Evolutionary conservation across 53 echinoderm and acorn worm species (phyloP).

Genomic region (Temnopleurus reevesii): DNA sequence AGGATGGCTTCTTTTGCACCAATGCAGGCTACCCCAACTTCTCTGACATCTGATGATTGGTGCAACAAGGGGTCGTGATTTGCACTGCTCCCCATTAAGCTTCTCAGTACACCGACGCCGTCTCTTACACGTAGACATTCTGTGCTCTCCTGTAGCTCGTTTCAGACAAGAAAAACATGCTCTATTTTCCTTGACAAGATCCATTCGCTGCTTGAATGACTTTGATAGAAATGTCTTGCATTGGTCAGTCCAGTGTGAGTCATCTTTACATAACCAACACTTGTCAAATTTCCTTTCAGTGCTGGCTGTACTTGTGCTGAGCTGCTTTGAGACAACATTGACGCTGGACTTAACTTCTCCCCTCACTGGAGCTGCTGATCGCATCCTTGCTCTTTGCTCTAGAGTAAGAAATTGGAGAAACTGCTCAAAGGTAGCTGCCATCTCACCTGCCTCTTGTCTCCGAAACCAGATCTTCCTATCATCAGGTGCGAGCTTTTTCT

Average conservation of each 20-base stretch:
- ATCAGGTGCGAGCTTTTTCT: constrained; percentile 33
- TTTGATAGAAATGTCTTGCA: constrained; percentile 54
- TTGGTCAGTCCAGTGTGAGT: constrained; percentile 73
- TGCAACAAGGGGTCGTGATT: constrained; percentile 59
- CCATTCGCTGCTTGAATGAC: constrained; percentile 44
- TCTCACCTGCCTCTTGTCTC: not conserved
- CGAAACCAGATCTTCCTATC: constrained; percentile 58
- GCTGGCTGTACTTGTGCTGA: not conserved
- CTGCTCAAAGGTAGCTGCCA: not conserved
- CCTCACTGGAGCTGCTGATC: constrained; percentile 67
- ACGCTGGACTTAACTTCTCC: not conserved
- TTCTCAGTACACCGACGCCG: constrained; percentile 67
- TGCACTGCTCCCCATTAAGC: constrained; percentile 38
- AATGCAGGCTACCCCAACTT: constrained; percentile 37
- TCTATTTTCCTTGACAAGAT: constrained; percentile 60
- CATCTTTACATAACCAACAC: constrained; percentile 70
- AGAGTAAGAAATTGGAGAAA: not conserved
- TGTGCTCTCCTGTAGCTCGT: constrained; percentile 65
- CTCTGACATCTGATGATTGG: not conserved
- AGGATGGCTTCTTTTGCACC: constrained; percentile 58
- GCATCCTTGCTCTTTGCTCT: constrained; percentile 57
- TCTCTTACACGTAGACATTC: constrained; percentile 58
- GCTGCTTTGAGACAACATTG: not conserved
- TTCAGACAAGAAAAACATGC: constrained; percentile 79
- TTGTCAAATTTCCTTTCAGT: not conserved